Conservation (phyloP, 2,888 invertebrate genomes). For the Chaitophorus viminalis region DNA sequence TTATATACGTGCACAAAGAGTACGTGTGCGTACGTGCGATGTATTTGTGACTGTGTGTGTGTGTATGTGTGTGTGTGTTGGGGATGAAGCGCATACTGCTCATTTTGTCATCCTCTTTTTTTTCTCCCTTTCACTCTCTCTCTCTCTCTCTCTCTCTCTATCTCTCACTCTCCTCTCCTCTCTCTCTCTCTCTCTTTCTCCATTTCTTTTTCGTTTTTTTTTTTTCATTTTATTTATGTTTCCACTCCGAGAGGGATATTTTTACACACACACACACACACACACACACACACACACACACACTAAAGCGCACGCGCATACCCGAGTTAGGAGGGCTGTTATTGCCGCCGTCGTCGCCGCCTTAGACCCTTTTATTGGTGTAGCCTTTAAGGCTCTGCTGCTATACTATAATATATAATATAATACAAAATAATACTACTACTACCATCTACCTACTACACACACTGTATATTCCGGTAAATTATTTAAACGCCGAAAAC, state of each 20-base stretch:
- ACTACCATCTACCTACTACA: not conserved
- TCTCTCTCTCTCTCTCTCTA: not conserved
- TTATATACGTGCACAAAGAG: not conserved
- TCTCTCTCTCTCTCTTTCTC: not conserved
- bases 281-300: not conserved
- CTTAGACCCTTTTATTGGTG: conserved; percentile 57
- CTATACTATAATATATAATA: no score
- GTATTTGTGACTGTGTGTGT: not conserved
- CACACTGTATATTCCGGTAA: conserved; percentile 30
- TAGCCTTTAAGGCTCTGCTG: not conserved
- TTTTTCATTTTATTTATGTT: not conserved
- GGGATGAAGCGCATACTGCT: conserved; percentile 27
- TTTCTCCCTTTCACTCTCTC: not conserved
- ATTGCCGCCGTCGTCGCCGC: conserved; percentile 25
- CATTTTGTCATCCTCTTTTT: conserved; percentile 32
- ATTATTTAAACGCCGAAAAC: conserved; percentile 59
- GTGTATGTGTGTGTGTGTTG: not conserved
- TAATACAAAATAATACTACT: no score
- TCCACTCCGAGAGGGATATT: conserved; percentile 41
- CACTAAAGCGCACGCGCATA: not conserved
- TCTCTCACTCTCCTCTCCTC: not conserved
- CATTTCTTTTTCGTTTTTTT: conserved; percentile 18
- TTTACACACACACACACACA: not conserved
- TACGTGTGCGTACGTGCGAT: not conserved
- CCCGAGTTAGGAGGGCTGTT: conserved; percentile 29